Evolutionary conservation across 2,113 vertebrate genomes (phyloP), one percentile per base, ranked within the genome.

Genomic region (Aythya baeri): DNA sequence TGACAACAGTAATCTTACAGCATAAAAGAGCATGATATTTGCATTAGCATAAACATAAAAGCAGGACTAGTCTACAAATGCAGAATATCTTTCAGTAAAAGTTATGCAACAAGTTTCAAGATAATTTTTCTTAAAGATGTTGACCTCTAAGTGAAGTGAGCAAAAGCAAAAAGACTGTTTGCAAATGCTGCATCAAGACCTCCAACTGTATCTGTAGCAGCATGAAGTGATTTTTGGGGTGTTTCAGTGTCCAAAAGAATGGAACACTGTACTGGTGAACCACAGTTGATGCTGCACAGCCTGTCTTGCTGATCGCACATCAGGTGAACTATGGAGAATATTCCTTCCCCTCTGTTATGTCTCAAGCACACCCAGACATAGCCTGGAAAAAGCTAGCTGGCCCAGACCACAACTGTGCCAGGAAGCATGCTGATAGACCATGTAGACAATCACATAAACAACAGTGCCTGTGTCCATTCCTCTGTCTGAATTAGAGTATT

Each of bases 361-460:
- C 9, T 11, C 44, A 83, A 32, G 3, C 11, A 4, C 14, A 36
- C 20, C 31, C 52, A 75, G 36, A 15, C 2, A 17, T 44, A 78
- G 12, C 4, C 50, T 38, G 11, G 25, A 83, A 16, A 1, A 2
- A 1, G 0, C 10, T 34, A 22, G 11, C 21, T 36, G 16, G 11
- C 16, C 29, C 54, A 16, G 27, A 4, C 3, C 32, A 85, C 55
- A 65, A 36, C 31, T 14, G 27, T 41, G 21, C 20, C 36, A 46
- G 58, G 12, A 59, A 59, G 5, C 2, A 6, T 52, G 5, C 34
- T 32, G 34, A 27, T 17, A 70, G 52, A 29, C 1, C 20, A 6
- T 7, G 6, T 44, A 13, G 26, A 55, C 7, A 17, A 16, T 7
- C 29, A 32, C 21, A 8, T 6, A 26, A 3, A 9, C 27, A 43